Evolutionary conservation across 1,140 invertebrate genomes (phyloP).

Genomic region (Drosophila simulans): DNA sequence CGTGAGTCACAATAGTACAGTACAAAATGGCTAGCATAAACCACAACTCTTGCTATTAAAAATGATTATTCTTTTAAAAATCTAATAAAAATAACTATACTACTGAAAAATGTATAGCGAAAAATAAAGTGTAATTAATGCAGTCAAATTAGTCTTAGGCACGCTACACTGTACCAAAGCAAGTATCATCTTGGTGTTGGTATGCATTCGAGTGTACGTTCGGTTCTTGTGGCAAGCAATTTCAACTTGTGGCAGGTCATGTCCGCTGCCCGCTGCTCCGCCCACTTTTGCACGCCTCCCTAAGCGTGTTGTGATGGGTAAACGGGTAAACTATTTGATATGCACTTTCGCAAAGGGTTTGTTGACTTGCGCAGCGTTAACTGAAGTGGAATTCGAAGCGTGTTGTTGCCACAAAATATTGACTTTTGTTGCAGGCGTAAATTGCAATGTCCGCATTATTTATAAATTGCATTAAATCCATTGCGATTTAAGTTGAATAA

Average conservation of each 20-base stretch:
- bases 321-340: conserved; percentile 33
- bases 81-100: too few species aligned
- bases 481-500: background rate
- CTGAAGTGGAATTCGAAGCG: conserved; percentile 20
- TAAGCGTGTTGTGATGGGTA: conserved; percentile 36
- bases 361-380: conserved; percentile 29
- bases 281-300: conserved; percentile 20
- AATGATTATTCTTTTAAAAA: too few species aligned
- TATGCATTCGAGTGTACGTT: background rate
- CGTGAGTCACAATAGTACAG: conserved; percentile 21
- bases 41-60: too few species aligned
- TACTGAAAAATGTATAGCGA: too few species aligned
- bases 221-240: conserved; percentile 47
- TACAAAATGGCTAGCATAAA: background rate
- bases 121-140: too few species aligned
- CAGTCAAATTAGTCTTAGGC: too few species aligned
- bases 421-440: background rate
- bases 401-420: conserved; percentile 1
- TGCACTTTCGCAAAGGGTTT: conserved; percentile 22
- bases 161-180: background rate
- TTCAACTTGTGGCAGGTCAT: conserved; percentile 65
- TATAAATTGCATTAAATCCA: background rate
- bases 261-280: conserved; percentile 32
- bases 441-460: background rate
- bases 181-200: background rate